phyloP scores from a whole-genome alignment of 2,113 vertebrate genomes.

The Oncorhynchus nerka region DNA sequence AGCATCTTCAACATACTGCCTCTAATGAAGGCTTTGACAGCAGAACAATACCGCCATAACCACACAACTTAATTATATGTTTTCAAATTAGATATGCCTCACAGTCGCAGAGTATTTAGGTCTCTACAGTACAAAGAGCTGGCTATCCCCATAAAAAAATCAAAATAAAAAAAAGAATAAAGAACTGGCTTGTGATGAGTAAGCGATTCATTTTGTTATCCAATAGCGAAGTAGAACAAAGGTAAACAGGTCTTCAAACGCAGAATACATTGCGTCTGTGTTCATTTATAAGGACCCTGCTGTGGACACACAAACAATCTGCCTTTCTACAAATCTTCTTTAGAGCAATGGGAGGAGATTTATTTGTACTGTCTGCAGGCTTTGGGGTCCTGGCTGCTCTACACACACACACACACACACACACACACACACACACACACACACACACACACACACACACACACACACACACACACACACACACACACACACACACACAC shows the following conservation, averaged over 20 bases:
- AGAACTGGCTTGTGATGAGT: no score
- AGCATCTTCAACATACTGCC: neutral
- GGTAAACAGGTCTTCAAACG: conserved; percentile 5
- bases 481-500: neutral
- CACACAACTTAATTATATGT: conserved; percentile 43
- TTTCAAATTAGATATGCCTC: conserved; percentile 18
- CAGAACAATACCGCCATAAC: conserved; percentile 47
- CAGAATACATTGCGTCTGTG: neutral
- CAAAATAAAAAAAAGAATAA: no score
- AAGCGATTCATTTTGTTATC: neutral
- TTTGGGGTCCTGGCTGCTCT: neutral
- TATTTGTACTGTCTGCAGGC: neutral
- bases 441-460: neutral
- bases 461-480: neutral
- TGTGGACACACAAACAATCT: conserved; percentile 8
- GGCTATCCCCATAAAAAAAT: neutral
- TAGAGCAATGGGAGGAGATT: neutral
- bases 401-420: neutral
- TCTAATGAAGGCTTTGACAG: conserved; percentile 30
- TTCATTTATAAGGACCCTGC: neutral
- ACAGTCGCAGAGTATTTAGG: neutral
- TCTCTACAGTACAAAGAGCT: conserved; percentile 21
- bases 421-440: neutral
- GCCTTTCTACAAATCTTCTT: conserved; percentile 18
- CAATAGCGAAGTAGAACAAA: neutral